A percentile compares a stretch with the other conserved stretches of the same genome.
Evolutionary conservation across 2,113 vertebrate species (phyloP).

Genomic region (Parotia lawesii): DNA sequence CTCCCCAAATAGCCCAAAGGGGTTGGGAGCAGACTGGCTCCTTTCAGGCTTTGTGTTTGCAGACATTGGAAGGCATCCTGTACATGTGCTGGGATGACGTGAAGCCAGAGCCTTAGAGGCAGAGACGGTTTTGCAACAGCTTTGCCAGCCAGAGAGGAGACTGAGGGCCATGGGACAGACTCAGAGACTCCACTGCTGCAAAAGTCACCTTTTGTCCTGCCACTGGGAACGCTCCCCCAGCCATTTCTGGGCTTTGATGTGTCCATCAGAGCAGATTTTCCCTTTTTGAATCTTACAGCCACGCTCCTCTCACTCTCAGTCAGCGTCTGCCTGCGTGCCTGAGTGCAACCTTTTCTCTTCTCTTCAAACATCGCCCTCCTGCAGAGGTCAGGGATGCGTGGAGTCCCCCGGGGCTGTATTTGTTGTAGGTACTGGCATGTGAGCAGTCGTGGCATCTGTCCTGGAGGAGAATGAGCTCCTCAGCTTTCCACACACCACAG

Average conservation of each 20-base stretch:
- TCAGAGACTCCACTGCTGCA: not conserved
- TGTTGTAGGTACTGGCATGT: not conserved
- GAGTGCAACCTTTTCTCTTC: not conserved
- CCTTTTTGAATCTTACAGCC: not conserved
- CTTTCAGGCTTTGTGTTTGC: not conserved
- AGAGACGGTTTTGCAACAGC: not conserved
- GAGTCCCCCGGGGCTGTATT: not conserved
- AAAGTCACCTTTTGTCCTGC: slow-evolving; percentile 33
- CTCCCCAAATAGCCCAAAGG: not conserved
- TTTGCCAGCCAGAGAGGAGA: not conserved
- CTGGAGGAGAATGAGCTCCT: not conserved
- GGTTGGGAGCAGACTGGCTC: not conserved
- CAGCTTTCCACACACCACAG: not conserved
- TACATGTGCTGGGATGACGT: not conserved
- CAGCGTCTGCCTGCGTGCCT: rapidly evolving
- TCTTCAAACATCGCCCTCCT: not conserved
- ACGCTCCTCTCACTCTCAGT: not conserved
- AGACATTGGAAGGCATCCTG: not conserved
- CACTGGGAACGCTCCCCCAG: not conserved
- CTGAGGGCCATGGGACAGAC: not conserved
- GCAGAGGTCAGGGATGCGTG: not conserved
- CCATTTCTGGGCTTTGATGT: not conserved
- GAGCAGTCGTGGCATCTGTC: not conserved
- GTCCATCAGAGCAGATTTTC: slow-evolving; percentile 1
- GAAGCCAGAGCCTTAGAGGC: not conserved